Evolutionary conservation across 2,113 vertebrate species (phyloP).

Genomic region (Brienomyrus brachyistius): DNA sequence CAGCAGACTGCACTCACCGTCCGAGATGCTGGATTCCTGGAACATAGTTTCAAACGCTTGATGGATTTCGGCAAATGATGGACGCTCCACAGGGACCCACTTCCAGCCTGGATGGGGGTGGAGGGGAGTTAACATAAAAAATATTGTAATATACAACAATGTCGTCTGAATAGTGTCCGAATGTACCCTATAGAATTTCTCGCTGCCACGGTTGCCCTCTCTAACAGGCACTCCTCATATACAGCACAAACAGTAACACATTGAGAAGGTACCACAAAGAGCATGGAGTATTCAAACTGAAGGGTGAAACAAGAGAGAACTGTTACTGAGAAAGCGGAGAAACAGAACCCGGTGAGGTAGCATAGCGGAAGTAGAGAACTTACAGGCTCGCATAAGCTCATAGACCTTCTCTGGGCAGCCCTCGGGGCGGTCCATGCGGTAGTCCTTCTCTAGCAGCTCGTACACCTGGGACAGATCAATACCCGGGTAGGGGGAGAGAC

Average conservation of each 20-base stretch:
- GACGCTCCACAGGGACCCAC: slow-evolving; percentile 87
- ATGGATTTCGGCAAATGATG: slow-evolving; percentile 94
- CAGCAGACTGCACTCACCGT: slow-evolving; percentile 62
- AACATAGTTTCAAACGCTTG: slow-evolving; percentile 99
- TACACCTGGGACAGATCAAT: slow-evolving; percentile 98
- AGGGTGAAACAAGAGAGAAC: neutral
- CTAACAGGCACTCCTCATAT: neutral
- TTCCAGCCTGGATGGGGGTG: slow-evolving; percentile 75
- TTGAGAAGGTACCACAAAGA: neutral
- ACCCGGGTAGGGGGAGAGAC: slow-evolving; percentile 95
- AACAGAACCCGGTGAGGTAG: neutral
- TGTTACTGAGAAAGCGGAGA: neutral
- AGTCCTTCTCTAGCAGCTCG: slow-evolving; percentile 92
- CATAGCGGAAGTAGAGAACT: slow-evolving; percentile 43
- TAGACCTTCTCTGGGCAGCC: slow-evolving; percentile 98
- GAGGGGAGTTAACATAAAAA: neutral
- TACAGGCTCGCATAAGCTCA: slow-evolving; percentile 94
- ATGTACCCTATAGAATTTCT: neutral
- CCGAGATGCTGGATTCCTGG: slow-evolving; percentile 97
- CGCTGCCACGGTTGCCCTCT: neutral
- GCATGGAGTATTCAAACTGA: neutral
- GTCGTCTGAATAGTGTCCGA: neutral
- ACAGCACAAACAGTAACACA: neutral
- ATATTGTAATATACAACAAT: neutral
- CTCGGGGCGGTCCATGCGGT: slow-evolving; percentile 94